Base-by-base conservation (phyloP, 2,888 invertebrate genomes). In the Lepidonotus clava region DNA sequence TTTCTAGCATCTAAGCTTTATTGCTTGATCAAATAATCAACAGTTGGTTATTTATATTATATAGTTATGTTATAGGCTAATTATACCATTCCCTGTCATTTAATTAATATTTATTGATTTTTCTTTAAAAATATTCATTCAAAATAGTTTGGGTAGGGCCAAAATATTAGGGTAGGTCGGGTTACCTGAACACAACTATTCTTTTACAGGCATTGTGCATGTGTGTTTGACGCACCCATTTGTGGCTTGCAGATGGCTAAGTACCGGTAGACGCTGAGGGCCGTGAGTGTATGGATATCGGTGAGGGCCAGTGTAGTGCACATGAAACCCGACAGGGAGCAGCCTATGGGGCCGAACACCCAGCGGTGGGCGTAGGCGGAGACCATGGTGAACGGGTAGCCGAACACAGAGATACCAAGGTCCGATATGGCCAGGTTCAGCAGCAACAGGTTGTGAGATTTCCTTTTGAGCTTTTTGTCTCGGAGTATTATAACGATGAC, bases 361-460 rank as follows among this genome's bases (percentile, higher is more conserved):
- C 91, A 91, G 1, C 89, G 51, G 5, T 85, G 80, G 11, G 88
- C 88, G 24, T 51, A 87, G 1, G 56, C 67, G 8, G 90, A 89
- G 32, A 86, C 32, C 34, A 85, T 87, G 76, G 89, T 88, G 14
- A 86, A 84, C 0, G 89, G 89, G 87, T 89, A 90, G 21, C 90
- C 90, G 41, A 89, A 89, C 34, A 89, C 24, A 28, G 88, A 85
- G 84, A 89, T 88, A 40, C 87, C 87, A 5, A 90, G 80, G 87
- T 90, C 90, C 32, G 89, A 88, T 24, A 88, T 14, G 77, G 90
- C 90, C 85, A 90, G 84, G 86, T 88, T 90, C 80, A 90, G 53
- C 56, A 90, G 80, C 76, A 90, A 84, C 56, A 87, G 53, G 86
- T 85, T 84, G 46, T 89, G 88, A 80, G 88, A 87, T 1, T 86